phyloP scores from a whole-genome alignment of 2,888 invertebrate species.

The Yponomeuta evonymella region DNA sequence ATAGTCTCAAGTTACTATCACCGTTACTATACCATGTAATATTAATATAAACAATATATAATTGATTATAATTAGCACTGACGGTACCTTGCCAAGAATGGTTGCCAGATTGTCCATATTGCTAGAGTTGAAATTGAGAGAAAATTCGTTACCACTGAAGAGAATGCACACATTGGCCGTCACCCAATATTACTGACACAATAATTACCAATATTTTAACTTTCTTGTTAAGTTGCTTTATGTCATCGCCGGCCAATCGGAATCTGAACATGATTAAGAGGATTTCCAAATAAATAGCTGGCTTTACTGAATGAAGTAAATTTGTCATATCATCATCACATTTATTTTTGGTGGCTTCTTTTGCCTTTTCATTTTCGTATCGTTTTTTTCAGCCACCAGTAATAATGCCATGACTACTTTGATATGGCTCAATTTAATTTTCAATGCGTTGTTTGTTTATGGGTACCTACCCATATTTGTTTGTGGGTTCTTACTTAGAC shows the following conservation, averaged over 20 bases:
- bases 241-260: slow-evolving; percentile 28
- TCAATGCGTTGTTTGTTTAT: neutral
- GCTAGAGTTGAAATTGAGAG: no score
- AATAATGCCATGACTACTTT: neutral
- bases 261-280: slow-evolving; percentile 43
- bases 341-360: slow-evolving; percentile 17
- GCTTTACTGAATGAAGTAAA: slow-evolving; percentile 30
- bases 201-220: slow-evolving; percentile 34
- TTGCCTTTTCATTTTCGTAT: neutral
- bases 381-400: neutral
- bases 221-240: slow-evolving; percentile 16
- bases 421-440: neutral
- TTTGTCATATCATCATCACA: slow-evolving; percentile 18
- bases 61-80: neutral
- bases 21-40: neutral
- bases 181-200: neutral
- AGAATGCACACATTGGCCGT: neutral
- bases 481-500: no score
- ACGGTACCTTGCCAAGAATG: neutral
- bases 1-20: neutral
- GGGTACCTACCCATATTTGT: neutral
- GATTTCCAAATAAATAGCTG: slow-evolving; percentile 33
- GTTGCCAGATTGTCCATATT: neutral
- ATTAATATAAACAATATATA: neutral
- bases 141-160: neutral